These are phyloP conservation scores for Larimichthys crocea DNA, from an alignment of 2,113 vertebrate genomes.

Conservation along the genomic window DNA sequence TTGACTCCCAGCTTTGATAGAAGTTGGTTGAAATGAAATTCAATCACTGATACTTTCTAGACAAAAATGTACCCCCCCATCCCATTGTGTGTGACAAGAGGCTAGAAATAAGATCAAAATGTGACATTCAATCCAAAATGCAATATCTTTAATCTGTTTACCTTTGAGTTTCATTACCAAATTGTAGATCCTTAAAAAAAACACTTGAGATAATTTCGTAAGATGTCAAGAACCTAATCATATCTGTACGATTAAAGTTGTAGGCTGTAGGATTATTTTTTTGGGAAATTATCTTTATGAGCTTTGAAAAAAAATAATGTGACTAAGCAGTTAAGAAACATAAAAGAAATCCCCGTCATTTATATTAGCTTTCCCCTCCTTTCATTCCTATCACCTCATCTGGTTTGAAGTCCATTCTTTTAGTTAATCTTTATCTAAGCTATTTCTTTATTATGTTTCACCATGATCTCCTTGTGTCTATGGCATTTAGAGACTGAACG, in stretches of 20 bases:
- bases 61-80: slow-evolving; percentile 7
- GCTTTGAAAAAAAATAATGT: slow-evolving; percentile 33
- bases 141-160: slow-evolving; percentile 59
- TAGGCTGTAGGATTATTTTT: slow-evolving; percentile 61
- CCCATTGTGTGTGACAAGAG: slow-evolving; percentile 26
- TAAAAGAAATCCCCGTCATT: slow-evolving; percentile 40
- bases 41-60: not conserved
- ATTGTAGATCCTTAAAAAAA: slow-evolving; percentile 44
- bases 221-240: slow-evolving; percentile 54
- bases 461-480: slow-evolving; percentile 8
- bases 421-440: slow-evolving; percentile 40
- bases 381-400: slow-evolving; percentile 44
- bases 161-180: slow-evolving; percentile 51
- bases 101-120: slow-evolving; percentile 39
- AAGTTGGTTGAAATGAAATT: slow-evolving; percentile 38
- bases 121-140: slow-evolving; percentile 40
- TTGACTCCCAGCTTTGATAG: slow-evolving; percentile 12
- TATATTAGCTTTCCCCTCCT: slow-evolving; percentile 25
- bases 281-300: slow-evolving; percentile 54
- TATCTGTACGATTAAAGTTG: slow-evolving; percentile 64
- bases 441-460: slow-evolving; percentile 18
- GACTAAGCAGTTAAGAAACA: slow-evolving; percentile 45
- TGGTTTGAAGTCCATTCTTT: slow-evolving; percentile 39
- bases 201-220: slow-evolving; percentile 37
- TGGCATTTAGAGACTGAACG: not conserved